Evolutionary conservation across 1,140 invertebrate genomes (phyloP), one percentile per base, ranked within the genome.

Genomic region (Papilio machaon): DNA sequence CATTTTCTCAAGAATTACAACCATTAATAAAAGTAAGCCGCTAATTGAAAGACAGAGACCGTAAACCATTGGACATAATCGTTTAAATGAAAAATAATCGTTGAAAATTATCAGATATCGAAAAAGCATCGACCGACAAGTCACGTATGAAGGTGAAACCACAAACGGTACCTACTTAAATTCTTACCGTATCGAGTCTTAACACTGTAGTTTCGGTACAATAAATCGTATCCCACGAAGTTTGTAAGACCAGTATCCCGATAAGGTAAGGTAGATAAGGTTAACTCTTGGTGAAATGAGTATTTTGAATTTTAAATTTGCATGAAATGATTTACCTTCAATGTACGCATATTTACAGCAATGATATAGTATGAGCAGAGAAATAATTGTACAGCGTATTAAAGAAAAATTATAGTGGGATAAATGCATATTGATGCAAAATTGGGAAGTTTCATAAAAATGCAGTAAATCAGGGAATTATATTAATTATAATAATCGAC

Each of bases 201-300:
- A 87, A 83, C 77, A 83, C 79, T 79, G 76, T 85, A 80, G 80
- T 91, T 91, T 89, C 84, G 83, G 85, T 84, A 84, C 81, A 82
- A 91, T 90, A 85, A 86, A 91, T 89, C 86, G 76, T 79, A 83
- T 58, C 81, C 75, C 76, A 82, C 83, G 84, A 85, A 87, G 77
- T 83, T 84, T 80, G 60, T 82, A 87, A 84, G 80, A 88, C 86
- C 83, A 84, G 87, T 86, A 85, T 83, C 84, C 86, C 84, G 23
- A 30, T 30, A 30, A 30, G 23, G 80, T 83, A 84, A 85, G 79
- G 80, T 73, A 23, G 83, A 85, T 85, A 86, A 84, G 84, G 84
- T 85, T 47, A 52, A 81, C 19, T 23, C 9, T 38, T 15, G 75
- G 35, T 67, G 80, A 78, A 73, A 43, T 43, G 7, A 43, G 38